Percentiles rank a stretch among this genome's conserved stretches.
These are phyloP conservation scores for Motacilla tschutschensis DNA, from an alignment of 2,113 vertebrate genomes.

Conservation along the genomic window DNA sequence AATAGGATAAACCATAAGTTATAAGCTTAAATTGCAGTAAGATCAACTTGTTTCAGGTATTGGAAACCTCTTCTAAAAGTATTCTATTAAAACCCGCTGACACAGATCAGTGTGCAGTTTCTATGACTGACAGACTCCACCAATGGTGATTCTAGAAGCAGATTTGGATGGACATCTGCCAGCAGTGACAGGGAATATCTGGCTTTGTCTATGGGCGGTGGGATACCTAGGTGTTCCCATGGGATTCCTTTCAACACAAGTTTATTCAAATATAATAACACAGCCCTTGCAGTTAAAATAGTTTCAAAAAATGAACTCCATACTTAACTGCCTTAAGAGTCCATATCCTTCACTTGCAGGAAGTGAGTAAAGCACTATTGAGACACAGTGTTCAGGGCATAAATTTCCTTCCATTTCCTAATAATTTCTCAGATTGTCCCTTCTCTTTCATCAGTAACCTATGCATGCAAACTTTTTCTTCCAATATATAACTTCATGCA, in stretches of 20 bases:
- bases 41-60: neutral
- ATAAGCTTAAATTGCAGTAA: neutral
- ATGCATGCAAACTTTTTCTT: neutral
- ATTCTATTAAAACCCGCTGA: neutral
- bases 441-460: neutral
- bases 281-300: neutral
- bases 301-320: neutral
- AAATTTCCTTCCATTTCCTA: neutral
- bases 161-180: neutral
- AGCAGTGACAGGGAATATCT: neutral
- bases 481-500: neutral
- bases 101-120: neutral
- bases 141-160: neutral
- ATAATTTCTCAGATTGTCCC: neutral
- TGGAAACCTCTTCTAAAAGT: neutral
- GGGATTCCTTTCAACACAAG: neutral
- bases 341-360: neutral
- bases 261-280: neutral
- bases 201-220: neutral
- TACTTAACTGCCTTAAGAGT: neutral
- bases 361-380: neutral
- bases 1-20: neutral
- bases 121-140: neutral
- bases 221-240: neutral
- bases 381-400: neutral